Evolutionary conservation across 2,888 invertebrate species (phyloP), one percentile per base, ranked within the genome.

Genomic region (Drosophila quasianomalipes): DNA sequence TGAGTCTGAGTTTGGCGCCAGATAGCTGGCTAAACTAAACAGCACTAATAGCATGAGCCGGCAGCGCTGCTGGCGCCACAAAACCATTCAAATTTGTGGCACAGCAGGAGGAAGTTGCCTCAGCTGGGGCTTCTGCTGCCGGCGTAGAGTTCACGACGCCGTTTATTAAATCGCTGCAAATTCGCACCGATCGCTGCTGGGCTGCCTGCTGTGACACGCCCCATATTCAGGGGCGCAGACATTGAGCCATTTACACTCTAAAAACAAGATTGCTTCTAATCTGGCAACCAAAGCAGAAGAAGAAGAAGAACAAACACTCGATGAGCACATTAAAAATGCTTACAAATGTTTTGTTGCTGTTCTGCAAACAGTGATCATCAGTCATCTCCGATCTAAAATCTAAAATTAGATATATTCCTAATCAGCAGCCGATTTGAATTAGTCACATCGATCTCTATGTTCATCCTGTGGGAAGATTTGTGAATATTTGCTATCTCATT

Each of bases 141-240:
- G 55, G 66, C 62, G 63, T 70, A 74, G 77, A 82, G 90, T 79
- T 89, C 88, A 89, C 58, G 83, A 83, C 82, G 92, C 82, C 89
- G 86, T 76, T 91, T 79, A 82, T 79, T 84, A 84, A 77, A 78
- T 85, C 77, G 68, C 60, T 65, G 78, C 77, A 86, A 80, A 83
- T 83, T 71, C 84, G 78, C 58, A 35, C 39, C 70, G 64, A 57
- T 70, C 64, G 68, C 68, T 61, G 51, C 52, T 31, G 79, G 90
- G 64, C 69, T 67, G 16, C 68, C 28, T 39, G 26, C 26, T 64
- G 72, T 74, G 83, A 72, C 89, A 85, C 89, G 89, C 89, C 90
- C 74, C 31, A n/a, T 49, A 62, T 57, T 22, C 7, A 54, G 16
- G 26, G 65, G 33, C 37, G 35, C 28, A 53, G 30, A 30, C 68